phyloP scores from a whole-genome alignment of 53 echinoderm and acorn worm species.

The Echinometra lucunter region DNA sequence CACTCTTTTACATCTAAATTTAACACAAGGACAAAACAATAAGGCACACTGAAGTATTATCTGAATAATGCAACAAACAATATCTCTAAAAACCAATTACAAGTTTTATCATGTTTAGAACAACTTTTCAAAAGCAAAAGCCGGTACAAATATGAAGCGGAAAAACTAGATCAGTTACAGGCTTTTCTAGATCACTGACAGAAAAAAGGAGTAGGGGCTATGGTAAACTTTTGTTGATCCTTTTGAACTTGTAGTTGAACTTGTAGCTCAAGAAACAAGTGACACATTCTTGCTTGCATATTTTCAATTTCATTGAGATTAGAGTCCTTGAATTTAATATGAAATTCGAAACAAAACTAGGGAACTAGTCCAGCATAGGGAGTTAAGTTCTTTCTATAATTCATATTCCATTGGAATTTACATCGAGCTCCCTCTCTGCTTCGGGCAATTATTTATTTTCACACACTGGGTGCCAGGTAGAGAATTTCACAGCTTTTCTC shows the following conservation, averaged over 20 bases:
- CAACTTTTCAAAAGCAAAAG: neutral
- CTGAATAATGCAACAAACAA: neutral
- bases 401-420: conserved; percentile 15
- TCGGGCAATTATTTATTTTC: conserved; percentile 52
- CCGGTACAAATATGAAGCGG: neutral
- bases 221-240: neutral
- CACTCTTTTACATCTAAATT: too few species aligned
- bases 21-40: too few species aligned
- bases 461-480: conserved; percentile 38
- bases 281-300: neutral
- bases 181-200: conserved; percentile 6
- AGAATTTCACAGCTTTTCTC: conserved; percentile 36
- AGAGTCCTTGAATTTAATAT: neutral
- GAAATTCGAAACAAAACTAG: neutral
- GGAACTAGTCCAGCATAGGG: neutral
- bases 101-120: neutral
- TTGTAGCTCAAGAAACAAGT: neutral
- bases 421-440: conserved; percentile 1
- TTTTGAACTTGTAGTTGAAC: neutral
- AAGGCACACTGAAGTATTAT: neutral
- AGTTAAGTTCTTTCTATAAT: neutral
- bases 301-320: neutral
- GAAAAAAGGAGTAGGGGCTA: neutral
- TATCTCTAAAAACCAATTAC: neutral
- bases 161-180: neutral